These are phyloP conservation scores for Nesogale talazaci DNA, from an alignment of 2,113 vertebrate genomes.

Conservation along the genomic window DNA sequence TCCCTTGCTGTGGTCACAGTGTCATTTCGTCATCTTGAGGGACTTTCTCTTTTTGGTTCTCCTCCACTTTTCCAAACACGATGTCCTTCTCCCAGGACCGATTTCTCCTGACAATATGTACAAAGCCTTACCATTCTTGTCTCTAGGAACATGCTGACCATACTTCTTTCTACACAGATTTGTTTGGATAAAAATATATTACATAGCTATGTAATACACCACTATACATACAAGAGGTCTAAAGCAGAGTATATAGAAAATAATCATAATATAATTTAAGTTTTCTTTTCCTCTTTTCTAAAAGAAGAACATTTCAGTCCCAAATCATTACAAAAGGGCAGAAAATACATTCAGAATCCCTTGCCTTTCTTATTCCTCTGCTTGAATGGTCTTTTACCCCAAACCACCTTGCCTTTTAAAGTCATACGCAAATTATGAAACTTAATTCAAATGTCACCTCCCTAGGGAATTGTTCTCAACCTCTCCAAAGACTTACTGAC, in stretches of 20 bases:
- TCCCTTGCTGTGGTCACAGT: too few relatives aligned
- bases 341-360: neutral
- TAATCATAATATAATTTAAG: neutral
- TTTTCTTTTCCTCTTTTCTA: slow-evolving; percentile 7
- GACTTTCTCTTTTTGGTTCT: too few relatives aligned
- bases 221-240: neutral
- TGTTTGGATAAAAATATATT: neutral
- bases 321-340: neutral
- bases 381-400: neutral
- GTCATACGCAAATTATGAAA: neutral
- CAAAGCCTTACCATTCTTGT: too few relatives aligned
- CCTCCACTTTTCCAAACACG: too few relatives aligned
- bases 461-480: neutral
- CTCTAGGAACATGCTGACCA: too few relatives aligned
- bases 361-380: neutral
- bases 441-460: neutral
- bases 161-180: too few relatives aligned
- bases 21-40: too few relatives aligned
- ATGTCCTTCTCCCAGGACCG: too few relatives aligned
- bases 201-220: neutral
- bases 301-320: neutral
- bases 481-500: neutral
- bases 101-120: too few relatives aligned
- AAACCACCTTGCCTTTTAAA: neutral
- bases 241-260: neutral